These are phyloP conservation scores for Branchellion lobata DNA, from an alignment of 2,888 invertebrate species.

Conservation along the genomic window DNA sequence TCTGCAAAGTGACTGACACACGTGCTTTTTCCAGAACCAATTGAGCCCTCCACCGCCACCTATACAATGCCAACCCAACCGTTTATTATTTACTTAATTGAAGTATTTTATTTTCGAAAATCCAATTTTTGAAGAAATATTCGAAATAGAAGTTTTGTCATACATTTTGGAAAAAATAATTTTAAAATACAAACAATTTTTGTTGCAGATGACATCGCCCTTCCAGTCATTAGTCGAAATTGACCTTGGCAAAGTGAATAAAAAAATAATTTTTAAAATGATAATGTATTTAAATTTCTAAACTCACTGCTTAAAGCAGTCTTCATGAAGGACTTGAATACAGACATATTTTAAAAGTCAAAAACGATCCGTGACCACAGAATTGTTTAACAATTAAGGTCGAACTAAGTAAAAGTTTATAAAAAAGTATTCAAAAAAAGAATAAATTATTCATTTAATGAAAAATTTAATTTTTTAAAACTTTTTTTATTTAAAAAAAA, in stretches of 20 bases:
- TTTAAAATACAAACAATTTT: neutral
- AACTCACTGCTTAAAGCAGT: neutral
- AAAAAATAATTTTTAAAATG: neutral
- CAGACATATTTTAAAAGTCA: neutral
- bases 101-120: neutral
- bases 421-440: no score
- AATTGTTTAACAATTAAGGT: neutral
- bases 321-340: neutral
- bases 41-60: constrained; percentile 62
- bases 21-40: constrained; percentile 58
- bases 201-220: neutral
- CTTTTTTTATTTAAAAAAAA: no score
- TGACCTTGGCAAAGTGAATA: neutral
- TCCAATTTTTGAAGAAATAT: no score
- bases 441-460: no score
- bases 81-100: no score
- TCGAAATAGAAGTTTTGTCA: no score
- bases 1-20: constrained; percentile 16
- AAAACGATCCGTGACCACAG: neutral
- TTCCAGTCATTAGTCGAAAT: neutral
- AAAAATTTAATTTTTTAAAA: no score
- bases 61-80: constrained; percentile 39
- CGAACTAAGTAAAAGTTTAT: neutral
- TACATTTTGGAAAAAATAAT: no score
- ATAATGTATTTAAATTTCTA: neutral